These are phyloP conservation scores for Bubo scandiacus DNA, from an alignment of 2,113 vertebrate species.

Conservation along the genomic window DNA sequence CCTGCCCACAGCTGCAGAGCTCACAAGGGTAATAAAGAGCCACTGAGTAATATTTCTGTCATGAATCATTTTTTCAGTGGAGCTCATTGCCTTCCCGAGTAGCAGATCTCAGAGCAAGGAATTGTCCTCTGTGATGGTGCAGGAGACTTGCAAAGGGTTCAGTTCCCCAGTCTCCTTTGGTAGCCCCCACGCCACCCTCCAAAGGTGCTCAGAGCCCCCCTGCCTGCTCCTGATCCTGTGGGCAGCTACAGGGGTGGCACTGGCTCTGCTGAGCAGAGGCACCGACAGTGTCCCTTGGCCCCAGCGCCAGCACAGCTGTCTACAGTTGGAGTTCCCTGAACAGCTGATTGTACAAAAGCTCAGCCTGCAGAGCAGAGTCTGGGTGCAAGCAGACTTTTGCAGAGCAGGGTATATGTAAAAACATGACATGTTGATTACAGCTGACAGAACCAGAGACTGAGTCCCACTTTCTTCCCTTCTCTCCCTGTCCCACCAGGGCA, in stretches of 20 bases:
- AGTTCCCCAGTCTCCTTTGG: not conserved
- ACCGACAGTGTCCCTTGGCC: not conserved
- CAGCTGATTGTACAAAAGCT: not conserved
- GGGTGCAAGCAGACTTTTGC: not conserved
- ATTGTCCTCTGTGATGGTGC: not conserved
- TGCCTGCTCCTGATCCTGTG: accelerated
- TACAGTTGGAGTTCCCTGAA: not conserved
- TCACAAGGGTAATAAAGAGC: not conserved
- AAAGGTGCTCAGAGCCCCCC: not conserved
- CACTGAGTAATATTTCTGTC: not conserved
- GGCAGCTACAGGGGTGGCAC: not conserved
- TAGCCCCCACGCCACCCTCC: accelerated
- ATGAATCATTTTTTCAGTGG: accelerated
- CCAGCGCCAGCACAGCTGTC: not conserved
- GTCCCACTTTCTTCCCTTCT: not conserved
- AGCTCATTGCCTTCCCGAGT: not conserved
- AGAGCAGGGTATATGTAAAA: not conserved
- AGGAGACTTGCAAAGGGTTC: not conserved
- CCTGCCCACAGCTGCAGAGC: not conserved
- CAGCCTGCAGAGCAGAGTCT: not conserved
- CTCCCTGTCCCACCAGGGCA: not conserved
- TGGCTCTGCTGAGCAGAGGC: not conserved
- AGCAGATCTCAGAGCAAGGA: not conserved
- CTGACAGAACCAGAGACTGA: not conserved
- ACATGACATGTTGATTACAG: accelerated